Evolutionary conservation across 2,113 vertebrate genomes (phyloP).

Genomic region (Macroglossus sobrinus): DNA sequence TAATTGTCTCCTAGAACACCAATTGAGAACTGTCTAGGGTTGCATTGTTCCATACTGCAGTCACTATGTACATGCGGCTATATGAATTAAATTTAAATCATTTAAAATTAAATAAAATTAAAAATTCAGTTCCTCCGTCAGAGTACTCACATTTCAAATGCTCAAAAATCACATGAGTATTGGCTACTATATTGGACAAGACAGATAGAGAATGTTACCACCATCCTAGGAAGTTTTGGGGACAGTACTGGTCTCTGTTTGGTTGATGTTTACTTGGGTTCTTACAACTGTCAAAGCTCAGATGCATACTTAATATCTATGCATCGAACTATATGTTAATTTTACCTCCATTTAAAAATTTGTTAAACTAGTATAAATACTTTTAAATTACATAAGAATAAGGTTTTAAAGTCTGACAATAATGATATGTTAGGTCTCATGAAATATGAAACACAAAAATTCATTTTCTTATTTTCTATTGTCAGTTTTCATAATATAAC

Average conservation of each 20-base stretch:
- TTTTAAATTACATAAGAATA: not conserved
- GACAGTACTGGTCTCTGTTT: not conserved
- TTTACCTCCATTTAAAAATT: not conserved
- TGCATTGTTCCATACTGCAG: not conserved
- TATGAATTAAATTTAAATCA: not conserved
- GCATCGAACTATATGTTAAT: not conserved
- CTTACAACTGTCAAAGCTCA: not conserved
- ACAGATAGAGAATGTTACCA: not conserved
- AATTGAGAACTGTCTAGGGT: not conserved
- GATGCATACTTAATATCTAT: not conserved
- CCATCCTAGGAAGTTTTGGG: not conserved
- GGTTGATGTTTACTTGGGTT: not conserved
- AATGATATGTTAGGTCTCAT: not conserved
- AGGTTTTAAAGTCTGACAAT: not conserved
- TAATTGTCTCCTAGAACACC: not conserved
- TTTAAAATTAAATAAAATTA: not conserved
- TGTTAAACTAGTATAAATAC: not conserved
- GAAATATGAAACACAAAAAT: slow-evolving; percentile 9
- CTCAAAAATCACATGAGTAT: not conserved
- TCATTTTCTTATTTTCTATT: not conserved
- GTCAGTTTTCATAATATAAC: slow-evolving; percentile 2
- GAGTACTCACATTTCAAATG: not conserved
- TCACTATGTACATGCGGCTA: not conserved
- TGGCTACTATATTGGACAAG: not conserved
- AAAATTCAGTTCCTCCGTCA: not conserved